Conservation (phyloP, 2,888 invertebrate genomes). For the Drosophila leonis region DNA sequence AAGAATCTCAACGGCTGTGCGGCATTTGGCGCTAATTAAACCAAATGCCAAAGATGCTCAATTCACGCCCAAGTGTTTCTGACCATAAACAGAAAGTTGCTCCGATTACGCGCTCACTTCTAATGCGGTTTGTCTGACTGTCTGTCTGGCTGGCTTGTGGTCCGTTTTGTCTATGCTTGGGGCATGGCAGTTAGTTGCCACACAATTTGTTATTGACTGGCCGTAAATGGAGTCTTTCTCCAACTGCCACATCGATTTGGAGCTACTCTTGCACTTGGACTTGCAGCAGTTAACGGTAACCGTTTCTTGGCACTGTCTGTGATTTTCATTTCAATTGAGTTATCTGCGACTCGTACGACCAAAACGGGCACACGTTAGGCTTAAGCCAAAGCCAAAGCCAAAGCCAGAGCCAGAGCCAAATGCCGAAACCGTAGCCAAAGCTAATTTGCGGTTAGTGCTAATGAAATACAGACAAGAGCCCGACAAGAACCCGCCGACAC, state of each 20-base stretch:
- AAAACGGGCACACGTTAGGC: slow-evolving; percentile 52
- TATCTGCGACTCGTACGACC: slow-evolving; percentile 54
- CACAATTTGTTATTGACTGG: slow-evolving; percentile 64
- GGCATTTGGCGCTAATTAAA: slow-evolving; percentile 73
- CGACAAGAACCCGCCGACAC: slow-evolving; percentile 24
- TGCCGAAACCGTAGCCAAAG: slow-evolving; percentile 21
- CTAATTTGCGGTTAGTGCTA: slow-evolving; percentile 74
- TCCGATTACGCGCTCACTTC: slow-evolving; percentile 68
- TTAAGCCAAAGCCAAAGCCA: slow-evolving; percentile 13
- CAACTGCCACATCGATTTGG: slow-evolving; percentile 29
- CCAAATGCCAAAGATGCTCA: slow-evolving; percentile 76
- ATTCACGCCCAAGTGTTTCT: slow-evolving; percentile 81
- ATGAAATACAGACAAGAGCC: slow-evolving; percentile 60
- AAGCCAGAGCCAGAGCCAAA: slow-evolving; percentile 3
- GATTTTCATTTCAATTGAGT: slow-evolving; percentile 81
- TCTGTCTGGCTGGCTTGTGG: slow-evolving; percentile 13
- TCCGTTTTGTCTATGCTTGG: slow-evolving; percentile 18
- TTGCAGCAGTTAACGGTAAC: slow-evolving; percentile 52
- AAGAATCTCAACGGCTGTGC: slow-evolving; percentile 59
- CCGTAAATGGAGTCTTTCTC: slow-evolving; percentile 54
- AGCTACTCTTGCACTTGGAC: slow-evolving; percentile 31
- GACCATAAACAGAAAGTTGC: slow-evolving; percentile 73
- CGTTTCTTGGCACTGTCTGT: slow-evolving; percentile 46
- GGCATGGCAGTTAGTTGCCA: slow-evolving; percentile 56
- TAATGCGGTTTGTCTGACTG: slow-evolving; percentile 53